Percentiles rank a stretch among this genome's conserved stretches.
Evolutionary conservation across 2,888 invertebrate genomes (phyloP).

Genomic region (Lasioglossum calceatum): DNA sequence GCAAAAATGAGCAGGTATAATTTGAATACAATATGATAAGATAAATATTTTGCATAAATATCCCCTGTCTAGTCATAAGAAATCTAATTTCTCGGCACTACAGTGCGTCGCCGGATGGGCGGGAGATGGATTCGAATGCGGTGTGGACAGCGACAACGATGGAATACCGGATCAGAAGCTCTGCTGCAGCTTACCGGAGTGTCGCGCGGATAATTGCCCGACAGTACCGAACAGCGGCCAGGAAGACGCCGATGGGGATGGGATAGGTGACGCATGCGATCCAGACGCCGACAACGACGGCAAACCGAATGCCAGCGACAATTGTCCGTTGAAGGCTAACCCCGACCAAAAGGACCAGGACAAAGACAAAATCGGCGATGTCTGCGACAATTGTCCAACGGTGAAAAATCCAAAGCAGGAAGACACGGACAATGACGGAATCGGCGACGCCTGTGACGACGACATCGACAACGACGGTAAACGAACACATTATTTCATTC

Average conservation of each 20-base stretch:
- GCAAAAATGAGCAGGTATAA: too few species aligned
- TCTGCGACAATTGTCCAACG: constrained; percentile 96
- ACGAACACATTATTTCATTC: neutral
- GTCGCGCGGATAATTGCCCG: constrained; percentile 93
- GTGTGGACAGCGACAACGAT: constrained; percentile 94
- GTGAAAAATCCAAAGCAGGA: constrained; percentile 91
- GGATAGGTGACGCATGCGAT: constrained; percentile 93
- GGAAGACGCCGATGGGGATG: constrained; percentile 95
- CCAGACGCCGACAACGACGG: neutral
- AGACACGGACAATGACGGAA: constrained; percentile 93
- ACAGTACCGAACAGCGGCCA: constrained; percentile 96
- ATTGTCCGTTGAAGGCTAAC: constrained; percentile 93
- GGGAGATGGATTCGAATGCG: constrained; percentile 95
- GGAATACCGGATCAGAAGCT: constrained; percentile 94
- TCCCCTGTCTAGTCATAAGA: neutral
- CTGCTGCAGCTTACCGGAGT: constrained; percentile 89
- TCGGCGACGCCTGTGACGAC: constrained; percentile 92
- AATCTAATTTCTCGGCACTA: neutral
- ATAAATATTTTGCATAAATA: too few species aligned
- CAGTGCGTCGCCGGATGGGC: constrained; percentile 95
- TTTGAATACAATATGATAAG: too few species aligned
- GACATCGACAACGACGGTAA: constrained; percentile 85
- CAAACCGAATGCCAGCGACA: constrained; percentile 95
- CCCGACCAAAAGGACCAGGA: constrained; percentile 94
- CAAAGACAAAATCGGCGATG: constrained; percentile 90